Evolutionary conservation across 2,888 invertebrate genomes (phyloP).

Genomic region (Nemoura dubitans): DNA sequence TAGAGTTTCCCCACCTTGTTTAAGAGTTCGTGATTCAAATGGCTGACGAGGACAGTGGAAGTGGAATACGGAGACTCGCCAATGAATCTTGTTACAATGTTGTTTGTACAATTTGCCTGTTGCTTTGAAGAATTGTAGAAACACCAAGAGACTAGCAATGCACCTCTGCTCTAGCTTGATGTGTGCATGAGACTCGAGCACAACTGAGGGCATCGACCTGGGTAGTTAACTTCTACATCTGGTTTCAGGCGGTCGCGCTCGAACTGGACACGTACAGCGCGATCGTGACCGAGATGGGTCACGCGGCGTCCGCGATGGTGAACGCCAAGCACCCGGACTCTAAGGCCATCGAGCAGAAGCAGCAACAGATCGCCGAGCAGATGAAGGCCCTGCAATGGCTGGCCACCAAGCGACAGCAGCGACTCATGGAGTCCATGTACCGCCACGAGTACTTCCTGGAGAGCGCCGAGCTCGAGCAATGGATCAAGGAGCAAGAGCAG

Average conservation of each 20-base stretch:
- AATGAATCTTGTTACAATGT: no score
- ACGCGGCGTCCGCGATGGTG: slow-evolving; percentile 84
- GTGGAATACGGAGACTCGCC: no score
- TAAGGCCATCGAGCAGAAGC: slow-evolving; percentile 79
- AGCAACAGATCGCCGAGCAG: slow-evolving; percentile 78
- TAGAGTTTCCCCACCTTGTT: no score
- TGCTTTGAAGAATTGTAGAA: no score
- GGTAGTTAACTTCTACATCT: background rate
- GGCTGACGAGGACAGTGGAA: no score
- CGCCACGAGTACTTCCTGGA: slow-evolving; percentile 92
- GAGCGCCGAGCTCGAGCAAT: slow-evolving; percentile 87
- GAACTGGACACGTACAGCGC: slow-evolving; percentile 92
- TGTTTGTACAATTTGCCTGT: no score
- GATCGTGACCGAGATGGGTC: slow-evolving; percentile 92
- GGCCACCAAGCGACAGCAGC: slow-evolving; percentile 80
- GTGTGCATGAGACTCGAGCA: no score
- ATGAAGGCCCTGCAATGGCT: slow-evolving; percentile 82
- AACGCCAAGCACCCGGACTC: slow-evolving; percentile 84
- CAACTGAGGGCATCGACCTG: background rate
- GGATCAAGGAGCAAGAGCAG: slow-evolving; percentile 91
- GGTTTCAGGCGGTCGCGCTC: slow-evolving; percentile 78
- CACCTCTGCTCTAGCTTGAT: no score
- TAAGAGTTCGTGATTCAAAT: no score
- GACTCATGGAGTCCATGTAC: slow-evolving; percentile 90
- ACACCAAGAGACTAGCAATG: no score